Percentiles rank a stretch among this genome's conserved stretches.
Conservation (phyloP, 2,797 vertebrate species). For the Poecile montanus region DNA sequence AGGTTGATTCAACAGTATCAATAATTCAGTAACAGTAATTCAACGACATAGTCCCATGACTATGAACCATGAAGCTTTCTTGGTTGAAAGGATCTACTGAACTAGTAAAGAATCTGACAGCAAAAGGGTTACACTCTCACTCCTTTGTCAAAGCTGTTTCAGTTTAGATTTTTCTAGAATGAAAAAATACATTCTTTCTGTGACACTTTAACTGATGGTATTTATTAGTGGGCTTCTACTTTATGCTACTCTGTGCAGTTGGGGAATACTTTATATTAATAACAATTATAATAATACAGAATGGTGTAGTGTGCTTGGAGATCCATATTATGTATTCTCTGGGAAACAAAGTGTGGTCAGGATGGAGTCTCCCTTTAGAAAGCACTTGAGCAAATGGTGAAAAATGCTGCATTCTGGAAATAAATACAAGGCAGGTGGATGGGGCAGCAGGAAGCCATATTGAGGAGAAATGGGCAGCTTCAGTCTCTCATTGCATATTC, state of each 20-base stretch:
- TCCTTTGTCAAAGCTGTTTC: neutral
- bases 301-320: neutral
- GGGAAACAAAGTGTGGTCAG: neutral
- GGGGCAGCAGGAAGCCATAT: neutral
- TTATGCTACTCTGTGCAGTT: neutral
- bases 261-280: neutral
- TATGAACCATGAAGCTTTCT: neutral
- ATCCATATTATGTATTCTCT: neutral
- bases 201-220: neutral
- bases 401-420: slow-evolving; percentile 34
- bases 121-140: neutral
- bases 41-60: neutral
- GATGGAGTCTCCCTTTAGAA: neutral
- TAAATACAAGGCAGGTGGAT: slow-evolving; percentile 41
- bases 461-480: slow-evolving; percentile 18
- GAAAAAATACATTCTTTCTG: neutral
- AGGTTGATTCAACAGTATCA: neutral
- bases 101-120: neutral
- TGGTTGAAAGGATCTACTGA: neutral
- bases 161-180: neutral
- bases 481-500: slow-evolving; percentile 18
- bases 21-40: neutral
- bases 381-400: neutral
- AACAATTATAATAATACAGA: neutral
- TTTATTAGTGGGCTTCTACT: neutral